Evolutionary conservation across 2,888 invertebrate genomes (phyloP).

Genomic region (Salticus scenicus): DNA sequence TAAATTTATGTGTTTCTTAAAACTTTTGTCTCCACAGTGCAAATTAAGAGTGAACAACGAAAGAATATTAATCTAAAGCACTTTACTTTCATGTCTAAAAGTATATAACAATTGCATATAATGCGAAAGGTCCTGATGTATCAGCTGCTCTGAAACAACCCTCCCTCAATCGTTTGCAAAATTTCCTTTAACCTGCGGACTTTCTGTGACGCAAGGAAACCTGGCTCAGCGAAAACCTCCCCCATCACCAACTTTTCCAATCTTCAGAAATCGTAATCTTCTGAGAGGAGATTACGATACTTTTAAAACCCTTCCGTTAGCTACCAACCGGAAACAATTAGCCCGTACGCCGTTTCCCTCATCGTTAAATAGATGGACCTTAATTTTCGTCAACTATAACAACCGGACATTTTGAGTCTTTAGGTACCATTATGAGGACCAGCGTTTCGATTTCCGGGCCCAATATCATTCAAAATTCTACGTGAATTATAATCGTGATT

Average conservation of each 20-base stretch:
- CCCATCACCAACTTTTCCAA: conserved; percentile 13
- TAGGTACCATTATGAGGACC: conserved; percentile 64
- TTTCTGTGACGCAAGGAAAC: neutral
- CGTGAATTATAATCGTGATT: conserved; percentile 62
- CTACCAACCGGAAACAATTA: conserved; percentile 66
- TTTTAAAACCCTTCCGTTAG: conserved; percentile 62
- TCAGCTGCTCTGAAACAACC: neutral
- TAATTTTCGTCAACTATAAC: conserved; percentile 69
- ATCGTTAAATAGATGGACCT: conserved; percentile 65
- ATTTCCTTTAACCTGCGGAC: neutral
- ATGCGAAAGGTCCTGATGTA: conserved; percentile 2
- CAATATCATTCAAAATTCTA: conserved; percentile 66
- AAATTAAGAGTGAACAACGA: no score
- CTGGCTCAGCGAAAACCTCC: conserved; percentile 7
- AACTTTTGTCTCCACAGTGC: no score
- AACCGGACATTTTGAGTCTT: conserved; percentile 69
- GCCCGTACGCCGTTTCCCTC: conserved; percentile 43
- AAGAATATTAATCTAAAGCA: no score
- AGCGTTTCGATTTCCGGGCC: conserved; percentile 62
- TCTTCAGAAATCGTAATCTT: conserved; percentile 61
- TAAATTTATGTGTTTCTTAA: no score
- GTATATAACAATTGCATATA: no score
- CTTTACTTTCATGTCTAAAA: no score
- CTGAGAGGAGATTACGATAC: conserved; percentile 49
- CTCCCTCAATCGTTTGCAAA: neutral